A percentile compares a stretch with the other conserved stretches of the same genome.
Evolutionary conservation across 2,888 invertebrate species (phyloP).

Genomic region (Fragum fragum): DNA sequence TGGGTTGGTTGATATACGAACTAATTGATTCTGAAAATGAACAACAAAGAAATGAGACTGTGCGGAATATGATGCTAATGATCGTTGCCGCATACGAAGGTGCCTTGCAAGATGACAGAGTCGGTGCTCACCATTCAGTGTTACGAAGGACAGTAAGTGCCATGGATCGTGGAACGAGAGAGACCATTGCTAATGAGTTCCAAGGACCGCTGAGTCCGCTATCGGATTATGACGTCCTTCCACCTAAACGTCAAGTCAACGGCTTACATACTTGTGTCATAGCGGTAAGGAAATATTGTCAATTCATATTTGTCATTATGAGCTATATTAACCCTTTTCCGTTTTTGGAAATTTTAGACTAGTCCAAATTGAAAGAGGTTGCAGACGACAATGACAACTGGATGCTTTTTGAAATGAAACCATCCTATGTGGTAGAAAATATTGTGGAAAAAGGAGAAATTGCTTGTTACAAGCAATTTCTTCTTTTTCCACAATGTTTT

Average conservation of each 20-base stretch:
- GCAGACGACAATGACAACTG: too few relatives aligned
- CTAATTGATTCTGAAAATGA: slow-evolving; percentile 34
- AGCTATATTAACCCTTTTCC: too few relatives aligned
- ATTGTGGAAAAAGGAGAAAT: too few relatives aligned
- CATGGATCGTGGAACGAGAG: background rate
- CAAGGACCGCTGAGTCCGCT: background rate
- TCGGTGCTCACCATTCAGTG: background rate
- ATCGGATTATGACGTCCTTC: slow-evolving; percentile 38
- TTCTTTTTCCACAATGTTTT: too few relatives aligned
- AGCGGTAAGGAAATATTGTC: slow-evolving; percentile 35
- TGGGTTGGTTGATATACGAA: slow-evolving; percentile 39
- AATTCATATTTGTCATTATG: too few relatives aligned
- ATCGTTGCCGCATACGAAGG: slow-evolving; percentile 54
- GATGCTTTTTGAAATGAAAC: too few relatives aligned
- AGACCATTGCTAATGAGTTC: background rate
- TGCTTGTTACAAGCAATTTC: too few relatives aligned
- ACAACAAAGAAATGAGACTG: slow-evolving; percentile 26
- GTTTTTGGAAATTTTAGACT: too few relatives aligned
- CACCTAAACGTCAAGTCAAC: slow-evolving; percentile 43
- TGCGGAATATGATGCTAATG: slow-evolving; percentile 46
- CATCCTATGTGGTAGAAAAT: too few relatives aligned
- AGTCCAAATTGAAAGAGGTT: too few relatives aligned
- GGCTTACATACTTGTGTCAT: slow-evolving; percentile 32
- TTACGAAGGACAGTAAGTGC: background rate
- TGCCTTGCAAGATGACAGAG: background rate